Evolutionary conservation across 2,113 vertebrate species (phyloP).

Genomic region (Mastomys natalensis): DNA sequence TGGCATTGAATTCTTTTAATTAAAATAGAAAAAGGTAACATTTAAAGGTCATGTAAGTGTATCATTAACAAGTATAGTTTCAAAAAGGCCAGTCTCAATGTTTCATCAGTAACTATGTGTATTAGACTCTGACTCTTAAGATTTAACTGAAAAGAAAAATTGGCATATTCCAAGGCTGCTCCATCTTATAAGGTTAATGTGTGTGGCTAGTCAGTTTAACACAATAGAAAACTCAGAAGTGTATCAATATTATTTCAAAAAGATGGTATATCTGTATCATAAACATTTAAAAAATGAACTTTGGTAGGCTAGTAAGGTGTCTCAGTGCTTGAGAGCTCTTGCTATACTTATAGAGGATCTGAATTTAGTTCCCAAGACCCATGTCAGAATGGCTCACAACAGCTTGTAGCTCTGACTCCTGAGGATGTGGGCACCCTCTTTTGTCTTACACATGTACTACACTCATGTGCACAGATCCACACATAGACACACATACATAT

Average conservation of each 20-base stretch:
- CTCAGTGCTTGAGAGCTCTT: not conserved
- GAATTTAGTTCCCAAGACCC: not conserved
- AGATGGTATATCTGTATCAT: not conserved
- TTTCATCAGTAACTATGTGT: conserved; percentile 8
- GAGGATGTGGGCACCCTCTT: not conserved
- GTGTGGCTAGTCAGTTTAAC: not conserved
- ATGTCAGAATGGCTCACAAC: not conserved
- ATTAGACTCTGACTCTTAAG: not conserved
- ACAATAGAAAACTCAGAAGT: not conserved
- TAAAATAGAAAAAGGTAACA: conserved; percentile 34
- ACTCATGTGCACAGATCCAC: not conserved
- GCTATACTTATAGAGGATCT: not conserved
- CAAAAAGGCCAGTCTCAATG: conserved; percentile 53
- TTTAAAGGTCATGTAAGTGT: conserved; percentile 49
- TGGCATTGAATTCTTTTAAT: not conserved
- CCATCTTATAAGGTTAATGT: not conserved
- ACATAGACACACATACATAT: not conserved
- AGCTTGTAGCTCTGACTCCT: too few relatives aligned
- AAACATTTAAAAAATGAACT: not conserved
- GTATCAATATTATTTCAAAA: not conserved
- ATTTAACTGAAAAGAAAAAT: conserved; percentile 27
- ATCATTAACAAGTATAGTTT: conserved; percentile 9
- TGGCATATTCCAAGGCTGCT: not conserved
- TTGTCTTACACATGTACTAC: not conserved
- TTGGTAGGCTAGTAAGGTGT: not conserved